phyloP scores from a whole-genome alignment of 2,113 vertebrate genomes.

The Percopsis transmontana region DNA sequence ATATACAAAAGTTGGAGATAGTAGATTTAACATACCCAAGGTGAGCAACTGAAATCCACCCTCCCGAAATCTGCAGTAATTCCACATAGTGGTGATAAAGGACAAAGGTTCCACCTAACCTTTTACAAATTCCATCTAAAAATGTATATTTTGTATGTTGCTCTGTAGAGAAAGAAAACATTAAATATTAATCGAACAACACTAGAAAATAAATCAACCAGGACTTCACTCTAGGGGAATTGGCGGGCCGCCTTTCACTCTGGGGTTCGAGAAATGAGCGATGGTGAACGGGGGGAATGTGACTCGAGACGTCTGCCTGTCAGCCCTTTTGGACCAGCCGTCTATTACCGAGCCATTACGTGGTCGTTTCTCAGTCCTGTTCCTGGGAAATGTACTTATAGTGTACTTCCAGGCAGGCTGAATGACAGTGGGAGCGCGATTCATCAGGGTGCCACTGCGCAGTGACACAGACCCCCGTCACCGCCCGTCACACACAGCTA shows the following conservation, averaged over 20 bases:
- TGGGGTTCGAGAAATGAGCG: not conserved
- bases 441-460: constrained; percentile 47
- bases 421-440: constrained; percentile 36
- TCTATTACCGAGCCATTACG: constrained; percentile 24
- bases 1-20: too few species aligned
- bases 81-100: constrained; percentile 31
- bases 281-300: not conserved
- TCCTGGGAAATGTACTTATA: constrained; percentile 28
- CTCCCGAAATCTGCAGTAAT: constrained; percentile 33
- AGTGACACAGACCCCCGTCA: constrained; percentile 52
- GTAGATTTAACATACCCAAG: constrained; percentile 60
- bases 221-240: constrained; percentile 10
- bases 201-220: constrained; percentile 9
- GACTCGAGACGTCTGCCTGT: not conserved
- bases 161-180: constrained; percentile 1
- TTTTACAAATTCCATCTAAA: constrained; percentile 37
- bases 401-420: constrained; percentile 41
- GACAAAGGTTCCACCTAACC: constrained; percentile 27
- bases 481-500: constrained; percentile 55
- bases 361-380: constrained; percentile 5
- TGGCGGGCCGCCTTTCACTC: not conserved
- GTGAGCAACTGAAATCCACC: constrained; percentile 60
- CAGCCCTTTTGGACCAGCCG: not conserved
- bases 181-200: constrained; percentile 16
- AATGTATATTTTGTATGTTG: constrained; percentile 15